Conservation (phyloP, 2,113 vertebrate species). For the Trichechus manatus region DNA sequence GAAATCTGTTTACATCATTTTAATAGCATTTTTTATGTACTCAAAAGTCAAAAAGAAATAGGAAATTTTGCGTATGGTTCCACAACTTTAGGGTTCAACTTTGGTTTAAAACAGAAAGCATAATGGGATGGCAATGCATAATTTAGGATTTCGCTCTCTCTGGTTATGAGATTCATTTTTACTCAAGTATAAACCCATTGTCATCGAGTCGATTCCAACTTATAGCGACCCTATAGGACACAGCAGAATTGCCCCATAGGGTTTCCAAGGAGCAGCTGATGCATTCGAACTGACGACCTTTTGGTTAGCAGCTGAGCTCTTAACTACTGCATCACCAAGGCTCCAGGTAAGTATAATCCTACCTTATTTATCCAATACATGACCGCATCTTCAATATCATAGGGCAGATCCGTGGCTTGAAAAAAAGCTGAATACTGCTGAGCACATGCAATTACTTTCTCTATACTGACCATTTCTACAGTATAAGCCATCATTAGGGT, state of each 20-base stretch:
- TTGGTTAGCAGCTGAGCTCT: too few species aligned
- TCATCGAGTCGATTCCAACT: too few species aligned
- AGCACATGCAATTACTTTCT: conserved; percentile 94
- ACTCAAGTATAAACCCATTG: not conserved
- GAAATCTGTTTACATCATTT: not conserved
- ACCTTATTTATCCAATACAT: conserved; percentile 99
- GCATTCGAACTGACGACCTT: too few species aligned
- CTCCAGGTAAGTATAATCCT: not conserved
- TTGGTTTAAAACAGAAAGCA: conserved; percentile 47
- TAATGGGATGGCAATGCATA: not conserved
- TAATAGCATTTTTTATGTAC: not conserved
- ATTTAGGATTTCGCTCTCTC: not conserved
- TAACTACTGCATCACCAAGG: too few species aligned
- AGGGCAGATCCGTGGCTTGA: conserved; percentile 93
- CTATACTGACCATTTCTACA: conserved; percentile 94
- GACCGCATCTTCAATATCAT: conserved; percentile 96
- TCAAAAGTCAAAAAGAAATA: not conserved
- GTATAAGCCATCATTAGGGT: conserved; percentile 98
- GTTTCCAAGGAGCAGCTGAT: too few species aligned
- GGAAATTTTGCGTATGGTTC: not conserved
- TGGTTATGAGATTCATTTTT: not conserved
- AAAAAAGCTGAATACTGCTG: conserved; percentile 92
- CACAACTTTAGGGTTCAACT: not conserved
- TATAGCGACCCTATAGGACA: too few species aligned
- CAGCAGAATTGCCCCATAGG: too few species aligned